Evolutionary conservation across 2,797 vertebrate genomes (phyloP).

Genomic region (Micrastur ruficollis): DNA sequence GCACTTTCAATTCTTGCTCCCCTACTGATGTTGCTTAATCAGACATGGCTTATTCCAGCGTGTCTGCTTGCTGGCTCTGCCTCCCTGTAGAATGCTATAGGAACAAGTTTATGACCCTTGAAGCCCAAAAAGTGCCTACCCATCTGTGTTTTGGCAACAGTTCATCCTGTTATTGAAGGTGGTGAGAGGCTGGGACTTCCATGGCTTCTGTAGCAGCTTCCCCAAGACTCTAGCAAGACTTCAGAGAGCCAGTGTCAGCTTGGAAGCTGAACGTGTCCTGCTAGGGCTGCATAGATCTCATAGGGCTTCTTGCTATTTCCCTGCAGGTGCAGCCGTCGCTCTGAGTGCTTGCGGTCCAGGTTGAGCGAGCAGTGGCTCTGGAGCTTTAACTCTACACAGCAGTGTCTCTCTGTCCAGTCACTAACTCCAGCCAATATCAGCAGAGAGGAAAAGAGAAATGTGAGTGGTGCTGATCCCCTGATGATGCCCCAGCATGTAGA

Average conservation of each 20-base stretch:
- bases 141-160: not conserved
- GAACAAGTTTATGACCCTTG: not conserved
- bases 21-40: not conserved
- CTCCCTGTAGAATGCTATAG: not conserved
- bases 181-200: not conserved
- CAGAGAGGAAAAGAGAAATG: slow-evolving; percentile 87
- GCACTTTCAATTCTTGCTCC: not conserved
- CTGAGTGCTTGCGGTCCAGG: slow-evolving; percentile 81
- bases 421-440: slow-evolving; percentile 90
- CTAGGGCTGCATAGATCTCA: not conserved
- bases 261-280: not conserved
- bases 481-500: not conserved
- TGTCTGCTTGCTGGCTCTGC: not conserved
- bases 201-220: not conserved
- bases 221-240: not conserved
- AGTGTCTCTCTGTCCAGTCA: slow-evolving; percentile 83
- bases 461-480: slow-evolving; percentile 53
- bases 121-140: not conserved
- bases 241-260: not conserved
- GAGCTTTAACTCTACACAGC: slow-evolving; percentile 89
- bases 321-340: slow-evolving; percentile 85
- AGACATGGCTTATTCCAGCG: not conserved
- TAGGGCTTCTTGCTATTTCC: not conserved
- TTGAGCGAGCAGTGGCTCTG: slow-evolving; percentile 88
- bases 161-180: not conserved